phyloP scores from a whole-genome alignment of 2,797 vertebrate genomes.

The Echeneis naucrates region DNA sequence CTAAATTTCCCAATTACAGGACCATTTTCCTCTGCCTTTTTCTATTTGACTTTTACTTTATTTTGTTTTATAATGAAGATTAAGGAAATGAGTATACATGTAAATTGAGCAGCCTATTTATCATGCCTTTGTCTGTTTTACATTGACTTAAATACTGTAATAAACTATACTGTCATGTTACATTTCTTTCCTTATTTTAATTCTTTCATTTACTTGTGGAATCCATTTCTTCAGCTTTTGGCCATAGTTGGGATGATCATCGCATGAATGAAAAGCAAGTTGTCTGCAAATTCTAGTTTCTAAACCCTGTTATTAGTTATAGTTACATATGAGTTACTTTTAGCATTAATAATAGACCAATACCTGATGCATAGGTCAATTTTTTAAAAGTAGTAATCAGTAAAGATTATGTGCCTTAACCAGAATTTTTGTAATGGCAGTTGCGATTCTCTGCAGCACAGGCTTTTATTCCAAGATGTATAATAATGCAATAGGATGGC shows the following conservation, averaged over 20 bases:
- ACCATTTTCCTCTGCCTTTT: constrained; percentile 25
- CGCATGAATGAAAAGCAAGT: too few species aligned
- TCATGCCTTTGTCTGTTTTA: constrained; percentile 70
- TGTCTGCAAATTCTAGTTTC: background rate
- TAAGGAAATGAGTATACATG: constrained; percentile 50
- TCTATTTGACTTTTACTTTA: constrained; percentile 36
- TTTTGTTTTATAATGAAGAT: constrained; percentile 47
- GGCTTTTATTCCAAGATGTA: too few species aligned
- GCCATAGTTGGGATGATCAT: too few species aligned
- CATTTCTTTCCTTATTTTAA: constrained; percentile 1
- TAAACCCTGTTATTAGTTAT: too few species aligned
- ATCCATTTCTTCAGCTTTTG: background rate
- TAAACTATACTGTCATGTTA: constrained; percentile 61
- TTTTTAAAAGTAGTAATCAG: too few species aligned
- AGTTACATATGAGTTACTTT: too few species aligned
- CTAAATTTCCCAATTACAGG: constrained; percentile 23
- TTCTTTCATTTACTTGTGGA: background rate
- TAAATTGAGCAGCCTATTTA: constrained; percentile 74
- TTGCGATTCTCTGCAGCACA: too few species aligned
- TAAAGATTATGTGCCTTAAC: too few species aligned
- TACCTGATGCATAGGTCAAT: too few species aligned
- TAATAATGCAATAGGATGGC: too few species aligned
- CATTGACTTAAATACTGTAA: constrained; percentile 74
- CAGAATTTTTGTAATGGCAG: too few species aligned
- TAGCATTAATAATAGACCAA: too few species aligned